Evolutionary conservation across 2,113 vertebrate genomes (phyloP), one percentile per base, ranked within the genome.

Genomic region (Phrynocephalus versicolor): DNA sequence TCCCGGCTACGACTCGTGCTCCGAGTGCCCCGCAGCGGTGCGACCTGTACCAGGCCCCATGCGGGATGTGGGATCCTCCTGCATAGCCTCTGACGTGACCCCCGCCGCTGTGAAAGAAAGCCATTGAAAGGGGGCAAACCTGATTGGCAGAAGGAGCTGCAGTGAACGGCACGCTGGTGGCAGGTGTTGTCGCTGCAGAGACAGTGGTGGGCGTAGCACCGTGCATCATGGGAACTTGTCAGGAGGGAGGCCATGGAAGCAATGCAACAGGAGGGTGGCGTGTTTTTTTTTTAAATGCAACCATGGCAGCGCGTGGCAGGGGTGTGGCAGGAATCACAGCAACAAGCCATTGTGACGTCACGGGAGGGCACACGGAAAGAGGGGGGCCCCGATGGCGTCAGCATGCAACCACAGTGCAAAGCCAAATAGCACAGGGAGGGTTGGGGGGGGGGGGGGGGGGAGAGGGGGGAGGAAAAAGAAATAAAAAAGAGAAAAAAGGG

Each of bases 171-270:
- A 99, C 96, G 98, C 96, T 99, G 97, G 97, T 97, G 97, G 97
- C 97, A 96, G 98, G 97, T 97, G 97, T 96, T 96, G 98, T 96
- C 97, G 98, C 97, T 97, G 98, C 97, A 96, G 98, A 97, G 97
- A 99, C 97, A 98, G 97, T 97, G 97, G 98, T 97, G 96, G 98
- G 97, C 96, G 98, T 96, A 97, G 98, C 97, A 97, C 98, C 97
- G 97, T 99, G 98, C 98, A 99, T 99, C 98, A 99, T 97, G 97
- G 98, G 97, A 97, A 99, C 98, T 99, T 99, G 88, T 98, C 97
- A 96, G 96, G 96, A 96, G 94, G 95, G 97, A 97, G 45, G 97
- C 97, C 98, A 98, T 91, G 96, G 96, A 97, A 97, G 97, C 96
- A 94, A 97, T 95, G 94, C 95, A 95, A 96, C 93, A 89, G 96